phyloP scores from a whole-genome alignment of 2,888 invertebrate species.

The Muschampia plurimacula region DNA sequence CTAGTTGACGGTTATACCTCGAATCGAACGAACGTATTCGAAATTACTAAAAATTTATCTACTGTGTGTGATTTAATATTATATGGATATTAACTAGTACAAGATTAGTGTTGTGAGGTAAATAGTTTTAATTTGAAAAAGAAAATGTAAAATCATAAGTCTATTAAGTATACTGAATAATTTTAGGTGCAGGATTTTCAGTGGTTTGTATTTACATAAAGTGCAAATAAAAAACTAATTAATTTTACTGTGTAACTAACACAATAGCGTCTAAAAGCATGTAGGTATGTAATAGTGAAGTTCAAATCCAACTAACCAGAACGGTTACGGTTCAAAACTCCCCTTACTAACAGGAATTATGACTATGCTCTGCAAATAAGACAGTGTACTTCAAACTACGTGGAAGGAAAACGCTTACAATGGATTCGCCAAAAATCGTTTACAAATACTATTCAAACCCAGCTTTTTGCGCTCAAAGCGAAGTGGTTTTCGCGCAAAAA shows the following conservation, averaged over 20 bases:
- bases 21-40: constrained; percentile 52
- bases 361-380: constrained; percentile 52
- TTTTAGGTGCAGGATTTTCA: not conserved
- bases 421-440: constrained; percentile 83
- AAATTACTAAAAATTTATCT: not conserved
- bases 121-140: not conserved
- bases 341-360: constrained; percentile 63
- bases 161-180: not conserved
- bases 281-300: constrained; percentile 24
- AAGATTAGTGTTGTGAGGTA: not conserved
- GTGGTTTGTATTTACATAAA: not conserved
- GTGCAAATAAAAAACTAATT: not conserved
- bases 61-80: not conserved
- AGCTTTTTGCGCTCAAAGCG: constrained; percentile 92
- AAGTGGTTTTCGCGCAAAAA: constrained; percentile 82
- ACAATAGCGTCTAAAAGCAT: constrained; percentile 24
- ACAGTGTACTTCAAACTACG: constrained; percentile 40
- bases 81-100: not conserved
- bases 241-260: not conserved
- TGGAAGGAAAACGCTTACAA: constrained; percentile 66
- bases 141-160: too few relatives aligned
- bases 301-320: constrained; percentile 48
- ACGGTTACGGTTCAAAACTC: constrained; percentile 62
- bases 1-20: constrained; percentile 75
- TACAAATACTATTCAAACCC: constrained; percentile 91